Base-by-base conservation (phyloP, 2,113 vertebrate genomes). In the Ibidorhyncha struthersii region DNA sequence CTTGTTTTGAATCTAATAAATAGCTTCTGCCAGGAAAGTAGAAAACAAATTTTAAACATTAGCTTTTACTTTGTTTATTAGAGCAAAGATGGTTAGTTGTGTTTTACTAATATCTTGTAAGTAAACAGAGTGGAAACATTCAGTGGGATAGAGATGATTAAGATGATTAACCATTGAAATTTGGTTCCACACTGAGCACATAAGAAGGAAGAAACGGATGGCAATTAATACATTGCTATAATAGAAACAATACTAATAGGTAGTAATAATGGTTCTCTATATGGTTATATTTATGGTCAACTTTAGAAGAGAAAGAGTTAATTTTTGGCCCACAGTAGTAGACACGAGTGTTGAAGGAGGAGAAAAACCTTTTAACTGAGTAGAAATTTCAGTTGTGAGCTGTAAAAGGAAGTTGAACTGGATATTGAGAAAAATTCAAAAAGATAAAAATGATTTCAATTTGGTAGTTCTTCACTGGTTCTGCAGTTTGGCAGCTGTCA, bases 401-500 rank as follows among this genome's bases (percentile, higher is more conserved):
- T 78, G 74, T 62, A 85, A 95, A 85, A 77, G 69, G 92, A 94
- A 89, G 80, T 95, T 47, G 43, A 84, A 65, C 40, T 84, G 94
- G 95, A 95, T 67, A 92, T 55, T 62, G 55, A 94, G 87, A 95
- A 88, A 95, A 89, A 97, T 82, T 97, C 85, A 82, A 41, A 91
- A 78, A 90, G 91, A 97, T 97, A 94, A 97, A 96, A 97, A 97
- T 59, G 14, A 93, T 96, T 98, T 95, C 69, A 67, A 53, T 96
- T 95, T 87, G 89, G 79, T 95, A 81, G 83, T 93, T 94, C 83
- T 95, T 97, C 90, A 74, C 81, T 96, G 94, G 95, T 96, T 97
- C 96, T 97, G 93, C 94, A 98, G 95, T 98, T 98, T 97, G 97
- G 92, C 97, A 98, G 97, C 97, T 98, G 97, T 98, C 97, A 98